Evolutionary conservation across 1,140 invertebrate genomes (phyloP), one percentile per base, ranked within the genome.

Genomic region (Diorhabda carinulata): DNA sequence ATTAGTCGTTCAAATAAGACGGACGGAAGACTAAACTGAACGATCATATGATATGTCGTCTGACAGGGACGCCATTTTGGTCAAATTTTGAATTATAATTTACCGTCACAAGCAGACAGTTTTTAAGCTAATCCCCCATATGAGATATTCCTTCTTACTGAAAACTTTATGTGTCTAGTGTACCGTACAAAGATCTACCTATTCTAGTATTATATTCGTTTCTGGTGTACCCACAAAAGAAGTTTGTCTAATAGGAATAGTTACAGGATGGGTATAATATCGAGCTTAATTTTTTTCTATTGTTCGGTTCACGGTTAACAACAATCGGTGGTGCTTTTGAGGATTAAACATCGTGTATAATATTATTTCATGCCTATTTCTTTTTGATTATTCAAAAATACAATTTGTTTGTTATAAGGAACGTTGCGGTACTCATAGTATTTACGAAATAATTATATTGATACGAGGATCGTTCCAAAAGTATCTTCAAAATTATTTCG

Each of bases 311-410:
- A 70, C 68, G 72, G 72, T 73, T 73, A 73, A 73, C 72, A 70
- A 64, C 59, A 57, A 57, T 57, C 45, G 63, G 59, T 61, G 45
- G 63, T 67, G 58, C 64, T 66, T 73, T 71, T 61, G 57, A 66
- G 62, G 72, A 74, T 75, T 74, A 77, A 77, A 72, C 72, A 71
- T 62, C 75, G 74, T 75, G 70, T 77, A 52, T 52, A 77, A 77
- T 72, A 71, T 73, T 74, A 71, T 77, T 77, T 77, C 74, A 75
- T 77, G 75, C 73, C 64, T 68, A 61, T 74, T 75, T 77, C 70
- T 72, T 74, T 76, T 74, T 25, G 25, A 25, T 25, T 25, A 25
- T 25, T 25, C 25, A 25, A 25, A 25, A 25, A 25, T 25, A 25
- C 25, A 25, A 25, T 25, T 25, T 25, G 25, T 25, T 25, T 25